Evolutionary conservation across 2,888 invertebrate species (phyloP).

Genomic region (Drosophila lutescens): DNA sequence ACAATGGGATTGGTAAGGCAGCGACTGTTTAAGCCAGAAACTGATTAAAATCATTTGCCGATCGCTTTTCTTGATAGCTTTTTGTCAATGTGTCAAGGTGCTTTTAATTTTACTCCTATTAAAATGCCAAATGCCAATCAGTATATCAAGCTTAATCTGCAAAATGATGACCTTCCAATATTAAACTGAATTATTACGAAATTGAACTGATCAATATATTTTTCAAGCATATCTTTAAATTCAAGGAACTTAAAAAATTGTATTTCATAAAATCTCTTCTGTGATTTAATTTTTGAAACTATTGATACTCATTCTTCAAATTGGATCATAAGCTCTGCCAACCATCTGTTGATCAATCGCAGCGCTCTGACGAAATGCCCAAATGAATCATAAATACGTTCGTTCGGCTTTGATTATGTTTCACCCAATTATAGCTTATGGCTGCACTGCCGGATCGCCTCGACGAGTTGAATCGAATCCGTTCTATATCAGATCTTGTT

Average conservation of each 20-base stretch:
- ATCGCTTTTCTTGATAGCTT: neutral
- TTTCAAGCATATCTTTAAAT: neutral
- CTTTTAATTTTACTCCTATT: neutral
- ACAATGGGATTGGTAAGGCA: neutral
- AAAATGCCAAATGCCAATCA: neutral
- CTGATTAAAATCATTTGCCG: conserved; percentile 2
- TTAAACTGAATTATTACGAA: no score
- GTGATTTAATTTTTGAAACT: neutral
- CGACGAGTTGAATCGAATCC: conserved; percentile 6
- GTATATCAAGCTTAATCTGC: no score
- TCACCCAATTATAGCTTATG: neutral
- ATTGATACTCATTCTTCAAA: neutral
- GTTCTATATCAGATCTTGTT: conserved; percentile 48
- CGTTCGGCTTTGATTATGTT: conserved; percentile 23
- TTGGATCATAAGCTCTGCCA: neutral
- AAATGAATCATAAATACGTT: conserved; percentile 27
- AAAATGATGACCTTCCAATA: no score
- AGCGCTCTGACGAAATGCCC: neutral
- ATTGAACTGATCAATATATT: no score
- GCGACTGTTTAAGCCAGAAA: neutral
- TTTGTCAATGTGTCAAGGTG: neutral
- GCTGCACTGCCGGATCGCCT: conserved; percentile 7
- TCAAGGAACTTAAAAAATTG: no score
- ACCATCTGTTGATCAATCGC: conserved; percentile 13
- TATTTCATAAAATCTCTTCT: neutral